Evolutionary conservation across 2,113 vertebrate species (phyloP).

Genomic region (Uria aalge): DNA sequence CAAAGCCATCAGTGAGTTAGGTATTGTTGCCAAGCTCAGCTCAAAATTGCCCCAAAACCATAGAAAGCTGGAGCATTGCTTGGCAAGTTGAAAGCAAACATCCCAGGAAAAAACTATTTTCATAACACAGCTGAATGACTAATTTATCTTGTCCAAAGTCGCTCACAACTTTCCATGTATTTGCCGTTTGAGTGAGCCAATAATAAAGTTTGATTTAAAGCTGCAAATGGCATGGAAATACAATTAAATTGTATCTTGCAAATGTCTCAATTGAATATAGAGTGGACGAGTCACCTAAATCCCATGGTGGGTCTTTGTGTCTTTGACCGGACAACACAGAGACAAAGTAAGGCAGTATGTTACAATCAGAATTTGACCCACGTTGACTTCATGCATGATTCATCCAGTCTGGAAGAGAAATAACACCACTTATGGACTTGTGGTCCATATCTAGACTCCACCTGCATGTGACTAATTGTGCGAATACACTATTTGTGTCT

Average conservation of each 20-base stretch:
- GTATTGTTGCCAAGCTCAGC: neutral
- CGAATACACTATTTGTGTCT: neutral
- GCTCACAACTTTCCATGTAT: neutral
- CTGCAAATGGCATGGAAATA: neutral
- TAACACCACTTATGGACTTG: neutral
- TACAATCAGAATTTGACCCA: neutral
- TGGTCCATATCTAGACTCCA: neutral
- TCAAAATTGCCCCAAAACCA: neutral
- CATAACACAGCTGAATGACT: neutral
- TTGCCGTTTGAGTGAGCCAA: neutral
- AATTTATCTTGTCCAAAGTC: neutral
- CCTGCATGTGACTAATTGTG: neutral
- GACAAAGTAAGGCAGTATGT: neutral
- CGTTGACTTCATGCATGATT: neutral
- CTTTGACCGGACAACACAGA: neutral
- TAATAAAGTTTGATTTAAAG: slow-evolving; percentile 5
- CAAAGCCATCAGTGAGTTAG: neutral
- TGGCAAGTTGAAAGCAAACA: neutral
- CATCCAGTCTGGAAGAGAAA: neutral
- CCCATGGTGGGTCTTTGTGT: neutral
- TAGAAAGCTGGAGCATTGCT: neutral
- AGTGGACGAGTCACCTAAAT: neutral
- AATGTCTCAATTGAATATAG: neutral
- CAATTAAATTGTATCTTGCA: neutral
- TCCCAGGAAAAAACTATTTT: neutral